A percentile compares a stretch with the other conserved stretches of the same genome.
These are phyloP conservation scores for Himalopsyche japonica DNA, from an alignment of 2,888 invertebrate species.

Conservation along the genomic window DNA sequence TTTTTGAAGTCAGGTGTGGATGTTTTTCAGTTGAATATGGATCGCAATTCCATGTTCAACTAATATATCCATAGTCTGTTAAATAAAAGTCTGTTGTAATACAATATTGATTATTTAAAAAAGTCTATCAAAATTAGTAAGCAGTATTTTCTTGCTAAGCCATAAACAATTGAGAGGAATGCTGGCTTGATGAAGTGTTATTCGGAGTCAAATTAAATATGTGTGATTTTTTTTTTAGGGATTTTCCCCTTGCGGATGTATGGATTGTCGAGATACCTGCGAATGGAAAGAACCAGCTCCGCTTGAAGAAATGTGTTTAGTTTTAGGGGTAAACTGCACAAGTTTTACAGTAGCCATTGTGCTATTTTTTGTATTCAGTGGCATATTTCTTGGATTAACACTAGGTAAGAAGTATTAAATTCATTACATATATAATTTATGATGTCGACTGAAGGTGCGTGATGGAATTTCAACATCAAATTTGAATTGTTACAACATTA, in stretches of 20 bases:
- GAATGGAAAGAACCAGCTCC: constrained; percentile 54
- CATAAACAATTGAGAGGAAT: no score
- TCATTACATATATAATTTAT: neutral
- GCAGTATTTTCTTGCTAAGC: no score
- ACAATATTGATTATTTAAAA: no score
- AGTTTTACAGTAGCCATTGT: constrained; percentile 66
- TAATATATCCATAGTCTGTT: no score
- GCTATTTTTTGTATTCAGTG: constrained; percentile 47
- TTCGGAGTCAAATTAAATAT: neutral
- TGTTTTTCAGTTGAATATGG: no score
- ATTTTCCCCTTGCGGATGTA: constrained; percentile 72
- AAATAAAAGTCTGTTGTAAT: no score
- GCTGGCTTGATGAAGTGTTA: neutral
- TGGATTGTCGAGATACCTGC: constrained; percentile 72
- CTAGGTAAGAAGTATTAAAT: constrained; percentile 16
- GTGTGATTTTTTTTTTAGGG: constrained; percentile 48
- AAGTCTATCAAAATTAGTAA: no score
- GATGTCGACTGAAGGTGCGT: no score
- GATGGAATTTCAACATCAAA: neutral
- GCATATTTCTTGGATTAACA: constrained; percentile 28
- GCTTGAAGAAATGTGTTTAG: constrained; percentile 54
- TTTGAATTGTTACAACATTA: no score
- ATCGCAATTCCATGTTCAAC: no score
- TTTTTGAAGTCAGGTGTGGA: no score
- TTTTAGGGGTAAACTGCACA: constrained; percentile 65